Base-by-base conservation (phyloP, 2,797 vertebrate genomes). In the Sebastiscus tertius region DNA sequence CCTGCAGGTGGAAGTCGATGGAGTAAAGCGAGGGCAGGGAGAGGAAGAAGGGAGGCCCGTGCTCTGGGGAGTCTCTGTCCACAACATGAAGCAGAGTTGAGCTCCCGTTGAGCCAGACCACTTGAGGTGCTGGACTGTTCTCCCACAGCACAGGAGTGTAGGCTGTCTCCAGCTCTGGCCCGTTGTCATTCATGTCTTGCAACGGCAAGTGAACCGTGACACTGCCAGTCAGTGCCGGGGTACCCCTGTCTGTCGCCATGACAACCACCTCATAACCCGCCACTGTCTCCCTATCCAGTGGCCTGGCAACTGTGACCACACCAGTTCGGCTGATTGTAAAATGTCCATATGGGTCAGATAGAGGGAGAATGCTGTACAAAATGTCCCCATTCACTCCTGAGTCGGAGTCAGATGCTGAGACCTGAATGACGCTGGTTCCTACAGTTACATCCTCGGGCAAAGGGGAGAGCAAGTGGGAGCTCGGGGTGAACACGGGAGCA, bases 121-220 rank as follows among this genome's bases (percentile, higher is more conserved):
- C 84, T 80, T 97, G 96, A 76, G 97, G 96, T 3, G 91, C 92
- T 1, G 93, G 26, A 2, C 83, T 85, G 63, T 98, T 98, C 90
- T 98, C 97, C 97, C 97, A 97, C 75, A 98, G 93, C 49, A 98
- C 69, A 1, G 97, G 97, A 52, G 89, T 58, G 81, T 98, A 98
- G 0, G 75, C 77, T 1, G 89, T 81, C 86, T 97, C 97, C 87
- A 97, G 94, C 86, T 94, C 95, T 0, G 97, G 97, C n/a, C 95
- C 96, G 22, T 97, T 98, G 91, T 98, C 97, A 79, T 98, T 98
- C 77, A 96, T 80, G 86, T 98, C 97, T 33, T 97, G 88, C 84
- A 98, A 82, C 2, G 92, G 88, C 83, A 98, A 84, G 87, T 94
- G 89, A 76, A 98, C 88, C 20, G 95, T 97, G 76, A 95, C 91